Conservation (phyloP, 1,140 invertebrate genomes). For the Nasonia vitripennis region DNA sequence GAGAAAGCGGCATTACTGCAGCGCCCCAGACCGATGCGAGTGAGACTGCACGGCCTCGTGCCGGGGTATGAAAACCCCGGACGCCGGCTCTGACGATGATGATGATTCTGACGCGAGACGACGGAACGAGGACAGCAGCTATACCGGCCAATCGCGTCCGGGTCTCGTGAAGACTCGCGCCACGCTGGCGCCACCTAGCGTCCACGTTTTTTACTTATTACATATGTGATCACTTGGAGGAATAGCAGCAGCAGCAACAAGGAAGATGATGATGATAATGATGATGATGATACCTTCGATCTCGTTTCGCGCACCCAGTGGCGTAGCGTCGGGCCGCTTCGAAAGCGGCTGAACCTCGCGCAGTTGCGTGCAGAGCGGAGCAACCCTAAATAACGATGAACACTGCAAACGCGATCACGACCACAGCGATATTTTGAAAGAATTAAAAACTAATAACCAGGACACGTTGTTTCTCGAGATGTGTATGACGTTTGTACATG, state of each 20-base stretch:
- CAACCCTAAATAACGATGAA: conserved; percentile 13
- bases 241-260: not conserved
- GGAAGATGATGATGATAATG: not conserved
- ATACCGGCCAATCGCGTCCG: not conserved
- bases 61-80: not conserved
- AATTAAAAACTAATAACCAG: not conserved
- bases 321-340: not conserved
- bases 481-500: not conserved
- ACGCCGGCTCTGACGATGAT: not conserved
- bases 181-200: not conserved
- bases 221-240: not conserved
- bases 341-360: not conserved
- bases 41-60: not conserved
- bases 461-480: not conserved
- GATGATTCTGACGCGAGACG: not conserved
- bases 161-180: conserved; percentile 1
- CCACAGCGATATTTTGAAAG: not conserved
- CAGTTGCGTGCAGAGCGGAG: not conserved
- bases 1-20: not conserved
- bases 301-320: conserved; percentile 36
- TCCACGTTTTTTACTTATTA: not conserved
- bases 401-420: not conserved
- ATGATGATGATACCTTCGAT: conserved; percentile 10
- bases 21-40: not conserved
- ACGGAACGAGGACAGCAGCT: too few species aligned